Evolutionary conservation across 2,113 vertebrate genomes (phyloP).

Genomic region (Cynocephalus volans): DNA sequence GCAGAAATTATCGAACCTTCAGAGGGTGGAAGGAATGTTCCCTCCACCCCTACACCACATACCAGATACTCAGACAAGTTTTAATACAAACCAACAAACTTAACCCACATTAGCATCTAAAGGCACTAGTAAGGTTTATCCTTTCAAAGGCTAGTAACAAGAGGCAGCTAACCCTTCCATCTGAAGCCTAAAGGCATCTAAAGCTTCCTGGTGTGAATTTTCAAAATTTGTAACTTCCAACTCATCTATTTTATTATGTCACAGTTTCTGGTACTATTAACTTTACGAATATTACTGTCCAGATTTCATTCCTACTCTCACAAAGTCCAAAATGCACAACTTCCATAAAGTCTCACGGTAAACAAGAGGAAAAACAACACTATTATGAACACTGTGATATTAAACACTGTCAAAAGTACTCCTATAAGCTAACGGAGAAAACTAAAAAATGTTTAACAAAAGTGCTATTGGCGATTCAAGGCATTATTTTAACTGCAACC

Average conservation of each 20-base stretch:
- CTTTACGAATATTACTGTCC: not conserved
- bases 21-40: too few species aligned
- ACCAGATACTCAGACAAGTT: slow-evolving; percentile 80
- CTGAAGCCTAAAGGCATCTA: slow-evolving; percentile 43
- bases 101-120: slow-evolving; percentile 78
- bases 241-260: not conserved
- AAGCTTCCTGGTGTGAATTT: slow-evolving; percentile 10
- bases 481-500: not conserved
- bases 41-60: slow-evolving; percentile 53
- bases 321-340: not conserved
- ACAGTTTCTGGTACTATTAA: not conserved
- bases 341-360: not conserved
- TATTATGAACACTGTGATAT: not conserved
- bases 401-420: not conserved
- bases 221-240: not conserved
- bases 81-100: slow-evolving; percentile 75
- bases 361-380: not conserved
- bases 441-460: not conserved
- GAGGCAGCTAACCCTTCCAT: not conserved
- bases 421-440: not conserved
- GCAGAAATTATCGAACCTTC: too few species aligned
- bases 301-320: not conserved
- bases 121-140: not conserved
- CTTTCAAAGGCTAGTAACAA: slow-evolving; percentile 39
- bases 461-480: not conserved